These are phyloP conservation scores for Malurus leucopterus DNA, from an alignment of 2,797 vertebrate species.

Conservation along the genomic window DNA sequence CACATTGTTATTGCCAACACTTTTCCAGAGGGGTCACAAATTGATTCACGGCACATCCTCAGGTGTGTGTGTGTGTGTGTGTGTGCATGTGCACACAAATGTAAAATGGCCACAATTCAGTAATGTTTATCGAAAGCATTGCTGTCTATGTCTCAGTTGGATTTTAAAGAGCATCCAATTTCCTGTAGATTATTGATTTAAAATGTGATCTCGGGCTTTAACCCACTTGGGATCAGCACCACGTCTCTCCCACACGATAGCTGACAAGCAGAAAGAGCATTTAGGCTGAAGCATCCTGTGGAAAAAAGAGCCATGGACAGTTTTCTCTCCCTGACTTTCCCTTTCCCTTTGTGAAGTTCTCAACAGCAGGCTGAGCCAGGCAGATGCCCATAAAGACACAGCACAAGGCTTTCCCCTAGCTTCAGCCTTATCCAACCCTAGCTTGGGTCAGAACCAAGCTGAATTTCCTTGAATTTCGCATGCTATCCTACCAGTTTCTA, in stretches of 20 bases:
- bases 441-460: background rate
- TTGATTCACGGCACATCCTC: background rate
- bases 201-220: background rate
- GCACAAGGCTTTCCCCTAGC: background rate
- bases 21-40: background rate
- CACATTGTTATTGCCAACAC: background rate
- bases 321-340: background rate
- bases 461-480: background rate
- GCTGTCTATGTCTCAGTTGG: background rate
- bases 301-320: background rate
- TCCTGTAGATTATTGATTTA: background rate
- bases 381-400: background rate
- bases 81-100: fast-evolving
- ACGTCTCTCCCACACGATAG: background rate
- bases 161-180: conserved; percentile 3
- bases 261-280: background rate
- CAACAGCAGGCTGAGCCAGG: background rate
- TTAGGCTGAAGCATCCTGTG: background rate
- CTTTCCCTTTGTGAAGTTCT: background rate
- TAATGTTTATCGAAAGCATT: background rate
- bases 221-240: background rate
- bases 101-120: background rate
- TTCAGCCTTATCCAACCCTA: background rate
- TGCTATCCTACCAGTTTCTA: background rate
- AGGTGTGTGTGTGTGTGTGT: background rate